Conservation (phyloP, 2,888 invertebrate species). For the Drosophila hamatofila region DNA sequence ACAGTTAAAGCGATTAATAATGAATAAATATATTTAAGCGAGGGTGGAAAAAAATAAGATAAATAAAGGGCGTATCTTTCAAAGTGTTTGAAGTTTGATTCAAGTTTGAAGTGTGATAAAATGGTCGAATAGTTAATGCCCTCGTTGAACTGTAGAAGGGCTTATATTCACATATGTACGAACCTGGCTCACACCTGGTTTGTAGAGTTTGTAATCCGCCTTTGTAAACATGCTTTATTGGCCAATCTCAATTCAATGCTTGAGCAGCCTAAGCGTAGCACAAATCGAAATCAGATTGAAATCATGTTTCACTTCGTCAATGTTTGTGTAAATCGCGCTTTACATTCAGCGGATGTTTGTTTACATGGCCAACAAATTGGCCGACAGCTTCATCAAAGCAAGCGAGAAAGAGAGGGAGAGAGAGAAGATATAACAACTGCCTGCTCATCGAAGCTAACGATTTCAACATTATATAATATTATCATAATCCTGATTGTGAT, state of each 20-base stretch:
- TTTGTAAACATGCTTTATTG: not conserved
- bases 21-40: not conserved
- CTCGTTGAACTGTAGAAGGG: too few species aligned
- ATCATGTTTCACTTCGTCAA: not conserved
- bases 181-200: too few species aligned
- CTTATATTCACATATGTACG: too few species aligned
- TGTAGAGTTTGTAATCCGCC: not conserved
- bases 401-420: conserved; percentile 6
- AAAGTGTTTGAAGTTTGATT: not conserved
- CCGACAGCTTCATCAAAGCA: conserved; percentile 18
- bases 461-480: conserved; percentile 56
- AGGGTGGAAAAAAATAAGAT: not conserved
- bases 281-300: not conserved
- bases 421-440: conserved; percentile 23
- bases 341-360: conserved; percentile 8
- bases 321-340: conserved; percentile 13
- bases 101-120: not conserved
- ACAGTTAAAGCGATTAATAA: not conserved
- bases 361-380: conserved; percentile 25
- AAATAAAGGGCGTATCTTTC: not conserved
- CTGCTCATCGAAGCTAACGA: conserved; percentile 57
- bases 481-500: conserved; percentile 76
- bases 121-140: too few species aligned
- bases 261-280: not conserved
- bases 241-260: not conserved